Evolutionary conservation across 2,797 vertebrate genomes (phyloP).

Genomic region (Eidolon dupreanum): DNA sequence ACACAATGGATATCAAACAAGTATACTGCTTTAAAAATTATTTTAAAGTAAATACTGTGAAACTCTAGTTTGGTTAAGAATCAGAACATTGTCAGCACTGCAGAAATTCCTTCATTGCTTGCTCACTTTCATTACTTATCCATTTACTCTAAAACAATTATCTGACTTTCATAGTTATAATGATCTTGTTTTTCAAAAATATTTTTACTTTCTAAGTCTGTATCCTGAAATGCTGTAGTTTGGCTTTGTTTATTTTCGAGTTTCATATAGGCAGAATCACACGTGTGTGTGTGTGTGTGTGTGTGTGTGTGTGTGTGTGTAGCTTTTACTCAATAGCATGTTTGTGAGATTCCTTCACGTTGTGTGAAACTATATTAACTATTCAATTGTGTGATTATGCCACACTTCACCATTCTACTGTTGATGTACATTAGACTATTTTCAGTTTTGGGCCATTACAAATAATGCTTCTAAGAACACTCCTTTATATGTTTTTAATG

Average conservation of each 20-base stretch:
- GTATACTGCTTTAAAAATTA: background rate
- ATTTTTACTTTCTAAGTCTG: background rate
- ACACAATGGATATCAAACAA: background rate
- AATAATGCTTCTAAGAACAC: background rate
- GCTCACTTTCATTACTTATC: background rate
- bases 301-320: background rate
- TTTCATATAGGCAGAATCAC: background rate
- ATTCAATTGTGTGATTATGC: background rate
- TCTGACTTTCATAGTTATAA: background rate
- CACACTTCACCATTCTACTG: background rate
- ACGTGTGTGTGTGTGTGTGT: no score
- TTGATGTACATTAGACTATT: background rate
- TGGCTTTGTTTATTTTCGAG: background rate
- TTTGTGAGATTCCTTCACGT: background rate
- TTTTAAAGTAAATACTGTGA: background rate
- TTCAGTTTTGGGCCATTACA: background rate
- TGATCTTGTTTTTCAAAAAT: slow-evolving; percentile 11
- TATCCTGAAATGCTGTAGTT: background rate
- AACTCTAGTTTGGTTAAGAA: background rate
- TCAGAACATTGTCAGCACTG: background rate
- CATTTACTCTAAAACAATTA: background rate
- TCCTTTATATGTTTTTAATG: background rate
- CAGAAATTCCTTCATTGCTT: background rate
- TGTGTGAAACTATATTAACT: background rate
- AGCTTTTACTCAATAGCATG: background rate